Base-by-base conservation (phyloP, 2,888 invertebrate genomes). In the Athrips mouffetella region DNA sequence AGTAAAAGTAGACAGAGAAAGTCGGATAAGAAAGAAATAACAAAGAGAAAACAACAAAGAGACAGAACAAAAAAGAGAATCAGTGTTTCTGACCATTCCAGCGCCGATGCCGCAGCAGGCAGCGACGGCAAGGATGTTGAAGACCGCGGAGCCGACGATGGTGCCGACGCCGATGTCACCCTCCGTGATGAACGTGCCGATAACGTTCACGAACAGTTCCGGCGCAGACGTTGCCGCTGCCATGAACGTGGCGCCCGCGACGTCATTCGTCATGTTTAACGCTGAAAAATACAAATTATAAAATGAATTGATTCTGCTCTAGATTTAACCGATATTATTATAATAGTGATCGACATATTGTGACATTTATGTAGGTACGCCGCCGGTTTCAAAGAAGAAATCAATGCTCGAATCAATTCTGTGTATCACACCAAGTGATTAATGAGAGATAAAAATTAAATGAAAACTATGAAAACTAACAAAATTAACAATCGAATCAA, bases 171-270 rank as follows among this genome's bases (percentile, higher is more conserved):
- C 94, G 16, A 94, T 80, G 71, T 94, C 94, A 0, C 94, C 93
- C 65, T 93, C 91, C 0, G 94, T 94, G 49, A 94, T 90, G 67
- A 94, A 94, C 0, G 94, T 94, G 30, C 94, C 96, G 18, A 97
- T 92, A 54, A 94, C 91, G 73, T 94, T 95, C 54, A 96, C 94
- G 82, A 96, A 96, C 52, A 96, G 83, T 80, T 97, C 96, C 0
- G 96, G 96, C 51, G 94, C 94, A 0, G 95, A 95, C 52, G 95
- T 95, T 0, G 96, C 96, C 0, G 95, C 92, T 0, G 96, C 96
- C 96, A 97, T 96, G 67, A 97, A 94, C 0, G 96, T 96, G 0
- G 96, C 96, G 0, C 96, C 96, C 0, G 96, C 96, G 18, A 96
- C 92, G 66, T 96, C 96, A 57, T 92, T 90, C 5, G 91, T 90